Conservation (phyloP, 2,888 invertebrate genomes). For the Microlaimidae sp. region DNA sequence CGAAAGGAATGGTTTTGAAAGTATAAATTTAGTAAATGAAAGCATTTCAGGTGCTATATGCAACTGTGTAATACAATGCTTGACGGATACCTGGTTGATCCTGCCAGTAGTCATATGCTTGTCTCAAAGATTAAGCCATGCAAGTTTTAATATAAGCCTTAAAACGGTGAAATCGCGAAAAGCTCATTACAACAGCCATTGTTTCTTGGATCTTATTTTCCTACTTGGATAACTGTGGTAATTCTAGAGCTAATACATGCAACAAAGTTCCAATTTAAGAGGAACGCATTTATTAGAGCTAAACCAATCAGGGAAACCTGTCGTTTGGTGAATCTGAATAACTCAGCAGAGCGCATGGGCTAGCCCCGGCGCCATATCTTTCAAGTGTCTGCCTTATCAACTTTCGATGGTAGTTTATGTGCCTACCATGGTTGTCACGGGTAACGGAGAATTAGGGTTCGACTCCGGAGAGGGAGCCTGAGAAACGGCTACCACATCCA, state of each 20-base stretch:
- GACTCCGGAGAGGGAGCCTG: conserved; percentile 55
- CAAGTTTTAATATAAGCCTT: conserved; percentile 48
- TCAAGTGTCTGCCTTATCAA: conserved; percentile 53
- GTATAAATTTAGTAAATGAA: too few relatives aligned
- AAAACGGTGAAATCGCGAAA: conserved; percentile 35
- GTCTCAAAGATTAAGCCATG: conserved; percentile 53
- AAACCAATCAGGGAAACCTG: conserved; percentile 41
- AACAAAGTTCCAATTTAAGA: conserved; percentile 31
- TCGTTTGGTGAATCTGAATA: conserved; percentile 36
- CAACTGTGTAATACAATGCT: not conserved
- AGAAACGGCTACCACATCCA: conserved; percentile 54
- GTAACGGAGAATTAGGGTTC: conserved; percentile 58
- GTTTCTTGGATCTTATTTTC: conserved; percentile 34
- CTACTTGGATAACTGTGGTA: conserved; percentile 50
- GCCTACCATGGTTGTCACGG: conserved; percentile 51
- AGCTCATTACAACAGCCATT: conserved; percentile 38
- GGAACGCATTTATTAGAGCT: conserved; percentile 46
- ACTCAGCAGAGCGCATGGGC: conserved; percentile 38
- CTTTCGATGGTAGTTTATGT: conserved; percentile 50
- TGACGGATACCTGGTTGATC: conserved; percentile 9
- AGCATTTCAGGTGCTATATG: too few relatives aligned
- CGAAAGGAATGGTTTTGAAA: too few relatives aligned
- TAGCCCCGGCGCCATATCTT: conserved; percentile 47
- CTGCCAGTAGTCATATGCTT: conserved; percentile 43
- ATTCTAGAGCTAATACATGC: conserved; percentile 54